Percentiles rank a stretch among this genome's conserved stretches.
These are phyloP conservation scores for Mactra quadrangularis DNA, from an alignment of 1,140 invertebrate genomes.

Conservation along the genomic window DNA sequence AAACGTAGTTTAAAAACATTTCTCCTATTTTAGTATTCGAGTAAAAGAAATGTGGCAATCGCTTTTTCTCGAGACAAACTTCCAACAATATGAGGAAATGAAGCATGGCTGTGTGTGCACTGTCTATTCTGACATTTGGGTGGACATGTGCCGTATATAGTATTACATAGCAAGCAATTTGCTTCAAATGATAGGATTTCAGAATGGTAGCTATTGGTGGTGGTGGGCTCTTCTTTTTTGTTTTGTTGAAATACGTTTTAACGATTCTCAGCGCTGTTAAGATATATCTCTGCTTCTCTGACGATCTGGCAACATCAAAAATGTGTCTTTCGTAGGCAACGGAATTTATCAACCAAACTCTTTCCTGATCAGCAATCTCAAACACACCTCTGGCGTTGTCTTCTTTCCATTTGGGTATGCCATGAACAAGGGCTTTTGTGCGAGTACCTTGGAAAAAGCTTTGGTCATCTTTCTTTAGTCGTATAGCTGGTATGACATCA, in stretches of 20 bases:
- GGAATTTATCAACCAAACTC: conserved; percentile 37
- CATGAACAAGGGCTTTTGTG: conserved; percentile 25
- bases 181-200: conserved; percentile 44
- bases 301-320: conserved; percentile 30
- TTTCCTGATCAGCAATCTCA: conserved; percentile 5
- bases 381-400: not conserved
- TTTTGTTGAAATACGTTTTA: conserved; percentile 39
- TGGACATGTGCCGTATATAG: not conserved
- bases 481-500: conserved; percentile 35
- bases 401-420: conserved; percentile 49
- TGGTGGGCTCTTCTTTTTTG: not conserved
- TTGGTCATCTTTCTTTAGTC: not conserved
- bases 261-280: conserved; percentile 33
- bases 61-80: conserved; percentile 8
- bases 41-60: conserved; percentile 47
- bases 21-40: not conserved
- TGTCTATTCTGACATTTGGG: conserved; percentile 9
- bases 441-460: not conserved
- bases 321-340: conserved; percentile 44
- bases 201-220: conserved; percentile 13
- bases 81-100: conserved; percentile 8
- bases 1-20: conserved; percentile 13
- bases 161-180: conserved; percentile 38
- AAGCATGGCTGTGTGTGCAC: not conserved
- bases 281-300: conserved; percentile 17